Conservation (phyloP, 2,888 invertebrate species). For the Epsilonema sp. region DNA sequence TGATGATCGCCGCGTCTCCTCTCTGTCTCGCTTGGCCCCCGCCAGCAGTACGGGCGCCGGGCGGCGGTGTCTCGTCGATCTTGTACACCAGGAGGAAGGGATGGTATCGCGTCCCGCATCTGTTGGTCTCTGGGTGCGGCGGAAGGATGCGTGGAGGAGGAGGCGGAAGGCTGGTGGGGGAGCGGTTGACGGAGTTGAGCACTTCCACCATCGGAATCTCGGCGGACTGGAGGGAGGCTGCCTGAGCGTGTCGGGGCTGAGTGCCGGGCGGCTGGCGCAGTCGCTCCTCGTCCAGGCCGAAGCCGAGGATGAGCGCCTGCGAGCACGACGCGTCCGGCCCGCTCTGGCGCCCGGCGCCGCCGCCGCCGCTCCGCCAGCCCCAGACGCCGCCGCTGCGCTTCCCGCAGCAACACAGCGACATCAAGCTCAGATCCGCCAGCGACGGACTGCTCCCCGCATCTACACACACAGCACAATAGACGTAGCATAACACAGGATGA, state of each 20-base stretch:
- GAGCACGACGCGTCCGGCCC: neutral
- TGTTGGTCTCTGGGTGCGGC: neutral
- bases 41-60: no score
- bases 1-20: neutral
- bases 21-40: neutral
- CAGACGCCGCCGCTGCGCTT: no score
- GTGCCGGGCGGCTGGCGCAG: no score
- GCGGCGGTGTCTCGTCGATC: constrained; percentile 9
- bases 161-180: no score
- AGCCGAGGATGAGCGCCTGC: constrained; percentile 1
- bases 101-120: neutral
- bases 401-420: constrained; percentile 4
- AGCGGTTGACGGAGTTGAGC: constrained; percentile 3
- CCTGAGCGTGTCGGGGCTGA: neutral
- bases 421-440: constrained; percentile 4
- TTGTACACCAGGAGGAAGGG: constrained; percentile 9
- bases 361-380: neutral
- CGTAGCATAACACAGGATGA: no score
- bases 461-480: no score
- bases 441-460: no score
- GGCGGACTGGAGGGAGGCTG: neutral
- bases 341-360: neutral
- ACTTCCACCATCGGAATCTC: neutral
- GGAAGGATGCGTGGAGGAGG: no score
- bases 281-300: neutral